These are phyloP conservation scores for Macropus fuliginosus DNA, from an alignment of 2,797 vertebrate genomes.

Conservation along the genomic window DNA sequence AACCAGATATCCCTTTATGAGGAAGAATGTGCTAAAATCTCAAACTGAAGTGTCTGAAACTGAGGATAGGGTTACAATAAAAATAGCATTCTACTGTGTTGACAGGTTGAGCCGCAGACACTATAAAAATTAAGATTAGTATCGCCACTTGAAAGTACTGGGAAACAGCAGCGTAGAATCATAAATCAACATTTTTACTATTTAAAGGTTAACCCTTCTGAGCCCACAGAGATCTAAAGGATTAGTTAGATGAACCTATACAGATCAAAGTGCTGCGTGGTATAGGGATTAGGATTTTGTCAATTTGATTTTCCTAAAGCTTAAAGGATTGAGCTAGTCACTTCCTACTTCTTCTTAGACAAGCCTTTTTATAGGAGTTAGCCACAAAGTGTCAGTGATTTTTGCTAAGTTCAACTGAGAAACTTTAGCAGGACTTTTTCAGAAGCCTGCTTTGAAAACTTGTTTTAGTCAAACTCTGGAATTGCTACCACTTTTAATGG, in stretches of 20 bases:
- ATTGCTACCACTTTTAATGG: background rate
- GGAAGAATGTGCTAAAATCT: background rate
- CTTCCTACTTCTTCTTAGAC: background rate
- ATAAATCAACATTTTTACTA: background rate
- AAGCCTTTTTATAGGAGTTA: conserved; percentile 7
- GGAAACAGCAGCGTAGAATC: background rate
- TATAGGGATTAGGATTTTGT: background rate
- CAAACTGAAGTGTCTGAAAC: background rate
- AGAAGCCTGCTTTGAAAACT: background rate
- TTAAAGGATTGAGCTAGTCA: background rate
- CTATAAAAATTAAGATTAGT: background rate
- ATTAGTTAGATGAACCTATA: background rate
- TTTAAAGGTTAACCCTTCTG: background rate
- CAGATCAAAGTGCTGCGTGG: background rate
- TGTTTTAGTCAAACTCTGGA: conserved; percentile 6
- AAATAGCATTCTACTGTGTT: background rate
- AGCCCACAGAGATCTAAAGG: background rate
- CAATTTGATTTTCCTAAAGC: background rate
- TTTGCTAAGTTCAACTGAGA: conserved; percentile 42
- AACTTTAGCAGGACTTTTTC: conserved; percentile 13
- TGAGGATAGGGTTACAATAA: background rate
- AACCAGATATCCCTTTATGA: background rate
- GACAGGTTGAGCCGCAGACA: background rate
- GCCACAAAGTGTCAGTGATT: conserved; percentile 1
- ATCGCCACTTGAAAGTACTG: background rate